Evolutionary conservation across 2,888 invertebrate genomes (phyloP).

Genomic region (Halictus quadricinctus): DNA sequence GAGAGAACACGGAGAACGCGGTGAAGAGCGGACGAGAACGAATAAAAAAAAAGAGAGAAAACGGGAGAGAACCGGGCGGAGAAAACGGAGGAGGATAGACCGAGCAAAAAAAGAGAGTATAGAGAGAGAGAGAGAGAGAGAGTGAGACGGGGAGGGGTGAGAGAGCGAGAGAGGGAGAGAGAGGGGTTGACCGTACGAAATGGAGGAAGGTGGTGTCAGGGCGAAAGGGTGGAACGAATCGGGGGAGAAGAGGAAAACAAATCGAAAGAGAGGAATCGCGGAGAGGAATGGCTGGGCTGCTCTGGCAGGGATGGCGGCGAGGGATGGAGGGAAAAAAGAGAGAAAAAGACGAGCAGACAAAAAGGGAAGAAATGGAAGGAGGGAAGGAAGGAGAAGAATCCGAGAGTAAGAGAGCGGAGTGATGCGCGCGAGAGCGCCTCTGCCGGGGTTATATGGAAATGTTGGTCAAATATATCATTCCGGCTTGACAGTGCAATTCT

Average conservation of each 20-base stretch:
- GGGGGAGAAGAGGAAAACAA: conserved; percentile 52
- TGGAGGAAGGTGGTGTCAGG: conserved; percentile 32
- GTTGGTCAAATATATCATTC: conserved; percentile 96
- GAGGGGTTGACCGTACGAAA: conserved; percentile 28
- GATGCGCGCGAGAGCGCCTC: conserved; percentile 77
- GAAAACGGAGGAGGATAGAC: not conserved
- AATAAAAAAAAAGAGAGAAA: conserved; percentile 9
- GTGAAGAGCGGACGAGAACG: not conserved
- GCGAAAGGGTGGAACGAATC: conserved; percentile 58
- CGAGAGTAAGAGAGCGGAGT: conserved; percentile 74
- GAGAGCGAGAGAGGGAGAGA: conserved; percentile 11
- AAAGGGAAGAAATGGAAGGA: conserved; percentile 63
- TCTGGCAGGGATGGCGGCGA: conserved; percentile 46
- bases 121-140: not conserved
- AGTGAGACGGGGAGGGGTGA: not conserved
- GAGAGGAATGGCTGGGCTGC: conserved; percentile 29
- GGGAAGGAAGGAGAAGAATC: conserved; percentile 66
- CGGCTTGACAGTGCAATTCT: conserved; percentile 95
- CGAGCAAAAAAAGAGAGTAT: not conserved
- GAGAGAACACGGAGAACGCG: conserved; percentile 18
- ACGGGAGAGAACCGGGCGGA: not conserved
- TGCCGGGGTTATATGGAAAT: conserved; percentile 88
- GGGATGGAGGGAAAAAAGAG: conserved; percentile 50
- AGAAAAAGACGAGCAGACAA: conserved; percentile 64
- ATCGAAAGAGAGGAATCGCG: conserved; percentile 47